Evolutionary conservation across 2,113 vertebrate genomes (phyloP).

Genomic region (Balaenoptera acutorostrata): DNA sequence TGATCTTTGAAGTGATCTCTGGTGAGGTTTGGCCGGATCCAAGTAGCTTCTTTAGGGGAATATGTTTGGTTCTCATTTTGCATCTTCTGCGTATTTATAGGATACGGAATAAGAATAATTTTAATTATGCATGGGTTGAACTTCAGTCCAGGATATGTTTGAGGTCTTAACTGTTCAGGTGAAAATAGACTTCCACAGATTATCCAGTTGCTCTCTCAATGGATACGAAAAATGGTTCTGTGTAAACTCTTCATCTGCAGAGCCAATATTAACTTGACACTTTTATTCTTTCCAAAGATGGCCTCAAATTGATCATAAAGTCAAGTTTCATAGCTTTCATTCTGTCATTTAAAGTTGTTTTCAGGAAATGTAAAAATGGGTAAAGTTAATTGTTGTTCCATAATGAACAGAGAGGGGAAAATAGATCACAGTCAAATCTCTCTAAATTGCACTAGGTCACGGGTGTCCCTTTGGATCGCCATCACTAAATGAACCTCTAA

Average conservation of each 20-base stretch:
- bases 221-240: neutral
- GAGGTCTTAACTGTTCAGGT: constrained; percentile 20
- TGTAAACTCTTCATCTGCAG: neutral
- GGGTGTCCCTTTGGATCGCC: neutral
- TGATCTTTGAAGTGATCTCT: constrained; percentile 71
- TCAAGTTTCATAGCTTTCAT: neutral
- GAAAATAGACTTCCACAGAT: neutral
- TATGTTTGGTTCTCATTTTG: constrained; percentile 52
- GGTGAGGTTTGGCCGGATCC: constrained; percentile 49
- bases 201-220: neutral
- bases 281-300: neutral
- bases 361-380: neutral
- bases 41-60: constrained; percentile 30
- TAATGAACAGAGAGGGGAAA: neutral
- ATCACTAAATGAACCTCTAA: neutral
- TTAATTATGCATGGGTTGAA: constrained; percentile 70
- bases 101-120: constrained; percentile 54
- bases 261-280: neutral
- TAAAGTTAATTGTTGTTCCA: neutral
- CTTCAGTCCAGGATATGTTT: constrained; percentile 47
- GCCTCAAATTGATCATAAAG: neutral
- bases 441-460: neutral
- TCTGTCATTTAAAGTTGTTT: neutral
- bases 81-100: constrained; percentile 68
- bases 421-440: neutral